phyloP scores from a whole-genome alignment of 1,140 invertebrate species.

The Nautilus pompilius region DNA sequence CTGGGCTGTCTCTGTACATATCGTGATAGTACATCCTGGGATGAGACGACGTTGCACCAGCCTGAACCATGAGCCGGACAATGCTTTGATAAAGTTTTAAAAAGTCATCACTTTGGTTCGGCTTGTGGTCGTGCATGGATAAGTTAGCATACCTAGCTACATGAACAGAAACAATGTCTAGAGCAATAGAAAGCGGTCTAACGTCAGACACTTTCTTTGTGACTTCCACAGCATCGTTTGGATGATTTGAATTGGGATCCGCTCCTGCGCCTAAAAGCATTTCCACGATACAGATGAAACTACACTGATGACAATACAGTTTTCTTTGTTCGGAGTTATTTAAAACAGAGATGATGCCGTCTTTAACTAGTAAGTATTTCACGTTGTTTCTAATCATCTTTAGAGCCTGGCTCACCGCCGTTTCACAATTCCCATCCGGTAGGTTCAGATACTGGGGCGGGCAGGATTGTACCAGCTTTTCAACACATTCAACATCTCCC shows the following conservation, averaged over 20 bases:
- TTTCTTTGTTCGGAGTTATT: constrained; percentile 8
- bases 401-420: constrained; percentile 18
- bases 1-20: constrained; percentile 4
- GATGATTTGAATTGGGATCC: constrained; percentile 13
- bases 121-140: constrained; percentile 4
- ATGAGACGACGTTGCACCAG: constrained; percentile 8
- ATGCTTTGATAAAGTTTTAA: constrained; percentile 21
- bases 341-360: constrained; percentile 1
- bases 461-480: constrained; percentile 15
- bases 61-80: constrained; percentile 22
- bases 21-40: constrained; percentile 1
- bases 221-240: not conserved
- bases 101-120: constrained; percentile 4
- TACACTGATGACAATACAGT: constrained; percentile 16
- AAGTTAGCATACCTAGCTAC: constrained; percentile 10
- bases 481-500: constrained; percentile 30
- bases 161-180: constrained; percentile 17
- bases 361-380: constrained; percentile 15
- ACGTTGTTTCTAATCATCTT: constrained; percentile 25
- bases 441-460: constrained; percentile 17
- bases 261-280: constrained; percentile 21
- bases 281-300: constrained; percentile 23
- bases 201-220: not conserved
- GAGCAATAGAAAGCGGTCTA: constrained; percentile 15
- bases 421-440: constrained; percentile 19